Evolutionary conservation across 2,797 vertebrate genomes (phyloP).

Genomic region (Siniperca undulata): DNA sequence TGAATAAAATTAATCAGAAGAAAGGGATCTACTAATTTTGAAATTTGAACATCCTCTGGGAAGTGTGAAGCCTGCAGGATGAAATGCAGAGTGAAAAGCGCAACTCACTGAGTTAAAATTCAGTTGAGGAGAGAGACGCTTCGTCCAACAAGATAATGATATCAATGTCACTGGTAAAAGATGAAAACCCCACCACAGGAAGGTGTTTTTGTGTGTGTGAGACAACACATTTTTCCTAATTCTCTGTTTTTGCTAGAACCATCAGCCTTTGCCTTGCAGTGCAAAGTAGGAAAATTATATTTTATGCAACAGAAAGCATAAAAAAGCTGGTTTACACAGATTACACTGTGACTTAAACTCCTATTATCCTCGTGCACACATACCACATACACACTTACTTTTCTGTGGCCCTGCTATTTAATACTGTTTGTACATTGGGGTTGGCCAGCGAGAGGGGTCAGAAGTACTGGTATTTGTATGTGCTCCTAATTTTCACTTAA

Average conservation of each 20-base stretch:
- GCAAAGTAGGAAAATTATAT: neutral
- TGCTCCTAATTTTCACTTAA: slow-evolving; percentile 13
- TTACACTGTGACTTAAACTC: slow-evolving; percentile 14
- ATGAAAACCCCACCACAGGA: slow-evolving; percentile 35
- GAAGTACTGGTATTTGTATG: neutral
- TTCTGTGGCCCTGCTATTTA: slow-evolving; percentile 4
- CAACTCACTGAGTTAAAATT: slow-evolving; percentile 33
- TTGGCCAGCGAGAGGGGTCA: slow-evolving; percentile 14
- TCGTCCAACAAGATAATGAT: slow-evolving; percentile 49
- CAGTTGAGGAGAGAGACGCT: slow-evolving; percentile 35
- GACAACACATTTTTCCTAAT: slow-evolving; percentile 25
- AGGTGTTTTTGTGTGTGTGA: slow-evolving; percentile 12
- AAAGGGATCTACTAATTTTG: slow-evolving; percentile 64
- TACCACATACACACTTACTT: neutral
- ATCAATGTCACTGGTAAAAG: slow-evolving; percentile 35
- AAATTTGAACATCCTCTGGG: slow-evolving; percentile 57
- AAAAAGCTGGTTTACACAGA: slow-evolving; percentile 20
- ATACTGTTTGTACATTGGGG: neutral
- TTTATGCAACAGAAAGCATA: slow-evolving; percentile 7
- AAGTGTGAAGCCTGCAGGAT: slow-evolving; percentile 50
- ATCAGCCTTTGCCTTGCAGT: slow-evolving; percentile 6
- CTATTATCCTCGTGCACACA: neutral
- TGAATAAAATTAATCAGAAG: slow-evolving; percentile 66
- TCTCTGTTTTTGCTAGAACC: neutral
- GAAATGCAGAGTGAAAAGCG: slow-evolving; percentile 39